Conservation (phyloP, 2,888 invertebrate genomes). For the Hyposoter dolosus region DNA sequence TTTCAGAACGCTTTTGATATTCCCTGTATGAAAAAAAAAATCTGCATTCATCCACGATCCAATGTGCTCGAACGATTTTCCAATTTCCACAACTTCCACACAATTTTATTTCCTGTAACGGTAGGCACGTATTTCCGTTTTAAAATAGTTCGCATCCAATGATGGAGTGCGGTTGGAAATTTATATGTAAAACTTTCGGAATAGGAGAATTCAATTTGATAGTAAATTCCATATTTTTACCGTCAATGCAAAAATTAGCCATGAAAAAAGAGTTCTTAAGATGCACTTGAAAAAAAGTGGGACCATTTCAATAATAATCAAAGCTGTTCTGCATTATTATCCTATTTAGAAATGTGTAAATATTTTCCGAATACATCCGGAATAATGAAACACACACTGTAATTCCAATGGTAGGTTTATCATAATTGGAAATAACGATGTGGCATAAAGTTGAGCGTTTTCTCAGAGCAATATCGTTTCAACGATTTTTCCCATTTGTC, state of each 20-base stretch:
- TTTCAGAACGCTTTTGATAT: background rate
- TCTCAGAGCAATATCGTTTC: background rate
- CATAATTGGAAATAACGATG: background rate
- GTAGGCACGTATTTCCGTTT: background rate
- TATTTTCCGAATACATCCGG: background rate
- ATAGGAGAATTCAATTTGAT: background rate
- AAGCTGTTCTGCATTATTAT: background rate
- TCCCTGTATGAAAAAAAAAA: background rate
- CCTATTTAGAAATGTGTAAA: background rate
- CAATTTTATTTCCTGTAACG: background rate
- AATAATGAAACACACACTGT: background rate
- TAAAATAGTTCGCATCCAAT: background rate
- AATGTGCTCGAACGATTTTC: background rate
- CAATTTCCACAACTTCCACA: background rate
- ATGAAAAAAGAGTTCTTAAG: background rate
- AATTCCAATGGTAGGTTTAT: background rate
- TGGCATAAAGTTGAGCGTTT: background rate
- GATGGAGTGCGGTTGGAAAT: background rate
- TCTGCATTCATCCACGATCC: background rate
- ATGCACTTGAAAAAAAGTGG: background rate
- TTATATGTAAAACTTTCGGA: background rate
- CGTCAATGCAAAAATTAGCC: background rate
- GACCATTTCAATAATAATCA: background rate
- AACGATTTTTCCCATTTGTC: slow-evolving; percentile 12
- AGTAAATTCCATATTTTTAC: background rate